Percentiles rank a stretch among this genome's conserved stretches.
These are phyloP conservation scores for Rhodeus uyekii DNA, from an alignment of 2,797 vertebrate genomes.

Conservation along the genomic window DNA sequence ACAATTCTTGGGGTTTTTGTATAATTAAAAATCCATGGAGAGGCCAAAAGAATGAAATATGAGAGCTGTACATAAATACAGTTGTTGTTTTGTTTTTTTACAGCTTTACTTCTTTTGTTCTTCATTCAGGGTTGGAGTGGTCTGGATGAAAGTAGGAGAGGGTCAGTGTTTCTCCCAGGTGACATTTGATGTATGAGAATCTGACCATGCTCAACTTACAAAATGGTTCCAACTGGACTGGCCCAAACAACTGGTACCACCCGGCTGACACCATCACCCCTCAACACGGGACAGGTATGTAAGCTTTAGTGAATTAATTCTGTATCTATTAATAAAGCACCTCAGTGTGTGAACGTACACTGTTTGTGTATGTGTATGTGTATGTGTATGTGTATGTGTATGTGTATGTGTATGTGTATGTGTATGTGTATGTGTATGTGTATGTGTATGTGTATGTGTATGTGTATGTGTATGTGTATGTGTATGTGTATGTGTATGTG, in stretches of 20 bases:
- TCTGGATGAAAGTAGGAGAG: slow-evolving; percentile 31
- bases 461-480: slow-evolving; percentile 29
- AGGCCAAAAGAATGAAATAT: not conserved
- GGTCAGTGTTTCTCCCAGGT: slow-evolving; percentile 13
- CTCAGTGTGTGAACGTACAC: not conserved
- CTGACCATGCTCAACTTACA: slow-evolving; percentile 73
- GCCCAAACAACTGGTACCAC: slow-evolving; percentile 71
- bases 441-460: slow-evolving; percentile 29
- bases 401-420: slow-evolving; percentile 23
- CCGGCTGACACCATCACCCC: slow-evolving; percentile 63
- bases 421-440: slow-evolving; percentile 35
- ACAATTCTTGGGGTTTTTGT: no score
- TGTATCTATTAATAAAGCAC: not conserved
- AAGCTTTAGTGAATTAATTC: not conserved
- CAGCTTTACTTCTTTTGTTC: not conserved
- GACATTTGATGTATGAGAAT: slow-evolving; percentile 66
- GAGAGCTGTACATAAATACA: not conserved
- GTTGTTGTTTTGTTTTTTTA: not conserved
- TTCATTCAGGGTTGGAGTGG: slow-evolving; percentile 15
- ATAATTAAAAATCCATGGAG: no score
- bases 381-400: no score
- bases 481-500: slow-evolving; percentile 30
- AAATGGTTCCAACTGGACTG: slow-evolving; percentile 64
- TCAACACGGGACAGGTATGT: slow-evolving; percentile 54
- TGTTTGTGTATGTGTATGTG: slow-evolving; percentile 28